Conservation (phyloP, 2,888 invertebrate genomes). For the Criorhina ranunculi region DNA sequence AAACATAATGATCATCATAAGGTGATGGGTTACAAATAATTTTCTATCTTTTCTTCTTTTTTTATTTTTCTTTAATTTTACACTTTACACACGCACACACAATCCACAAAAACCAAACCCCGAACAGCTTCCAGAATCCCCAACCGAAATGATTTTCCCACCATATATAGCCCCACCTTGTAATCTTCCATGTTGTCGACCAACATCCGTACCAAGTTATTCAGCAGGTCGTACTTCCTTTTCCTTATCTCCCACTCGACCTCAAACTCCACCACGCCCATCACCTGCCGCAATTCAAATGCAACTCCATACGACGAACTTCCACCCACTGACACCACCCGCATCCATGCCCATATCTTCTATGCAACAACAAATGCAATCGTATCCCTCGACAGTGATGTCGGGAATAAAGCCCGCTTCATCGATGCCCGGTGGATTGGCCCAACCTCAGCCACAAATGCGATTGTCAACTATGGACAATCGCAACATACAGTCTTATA, state of each 20-base stretch:
- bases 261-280: slow-evolving; percentile 82
- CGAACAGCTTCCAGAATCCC: slow-evolving; percentile 83
- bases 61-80: slow-evolving; percentile 64
- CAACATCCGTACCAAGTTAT: slow-evolving; percentile 82
- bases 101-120: slow-evolving; percentile 54
- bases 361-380: slow-evolving; percentile 77
- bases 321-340: slow-evolving; percentile 74
- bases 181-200: slow-evolving; percentile 83
- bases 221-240: slow-evolving; percentile 74
- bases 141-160: slow-evolving; percentile 84
- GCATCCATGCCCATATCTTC: slow-evolving; percentile 58
- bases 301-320: slow-evolving; percentile 71
- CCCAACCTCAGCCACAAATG: slow-evolving; percentile 74
- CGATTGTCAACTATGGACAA: slow-evolving; percentile 48
- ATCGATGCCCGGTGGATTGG: slow-evolving; percentile 83
- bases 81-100: slow-evolving; percentile 65
- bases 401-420: slow-evolving; percentile 83
- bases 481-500: slow-evolving; percentile 68
- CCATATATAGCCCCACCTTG: slow-evolving; percentile 84
- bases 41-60: slow-evolving; percentile 80
- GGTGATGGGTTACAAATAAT: slow-evolving; percentile 81
- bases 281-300: slow-evolving; percentile 78
- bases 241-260: slow-evolving; percentile 69
- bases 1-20: slow-evolving; percentile 10
- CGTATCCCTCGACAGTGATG: slow-evolving; percentile 82